Evolutionary conservation across 2,797 vertebrate species (phyloP), one percentile per base, ranked within the genome.

Genomic region (Notoglanidium macrostoma): DNA sequence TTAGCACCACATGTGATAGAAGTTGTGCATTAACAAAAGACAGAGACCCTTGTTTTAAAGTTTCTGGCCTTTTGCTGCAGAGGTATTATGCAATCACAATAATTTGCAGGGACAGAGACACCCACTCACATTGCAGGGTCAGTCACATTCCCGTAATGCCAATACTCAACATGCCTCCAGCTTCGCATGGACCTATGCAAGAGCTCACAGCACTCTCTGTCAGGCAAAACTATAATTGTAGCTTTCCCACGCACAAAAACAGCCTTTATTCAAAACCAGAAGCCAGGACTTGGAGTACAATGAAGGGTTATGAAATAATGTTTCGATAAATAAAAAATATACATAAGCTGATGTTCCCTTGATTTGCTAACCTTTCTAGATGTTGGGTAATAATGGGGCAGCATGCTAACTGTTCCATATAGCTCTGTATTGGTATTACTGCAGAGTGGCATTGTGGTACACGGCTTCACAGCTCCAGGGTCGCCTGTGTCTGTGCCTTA

Each of bases 91-190:
- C 57, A 81, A 82, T 88, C 77, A 65, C 70, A 76, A 11, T 88
- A 76, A 85, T 81, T 65, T 88, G 78, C 77, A 81, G 68, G 40
- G 29, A 74, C 68, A 82, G 57, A 82, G 85, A 74, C 19, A 23
- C 87, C 77, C 87, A 85, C 84, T 76, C 77, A 85, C 57, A 40
- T 77, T 54, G 44, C 21, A 72, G 73, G 87, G 87, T 81, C 87
- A 88, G 29, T 73, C 76, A 72, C 44, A 55, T 46, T 81, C 77
- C 84, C 5, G 12, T 88, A 74, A 85, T 63, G 77, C 68, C 46
- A 74, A 85, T 82, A 57, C 84, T 73, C 83, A 65, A 61, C 76
- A 68, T 81, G 76, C 54, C 87, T 54, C 21, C 55, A 85, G 65
- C 77, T 65, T 79, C 23, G 9, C 26, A 59, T 65, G 15, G 44